Evolutionary conservation across 2,797 vertebrate species (phyloP), one percentile per base, ranked within the genome.

Genomic region (Siniperca obscura): DNA sequence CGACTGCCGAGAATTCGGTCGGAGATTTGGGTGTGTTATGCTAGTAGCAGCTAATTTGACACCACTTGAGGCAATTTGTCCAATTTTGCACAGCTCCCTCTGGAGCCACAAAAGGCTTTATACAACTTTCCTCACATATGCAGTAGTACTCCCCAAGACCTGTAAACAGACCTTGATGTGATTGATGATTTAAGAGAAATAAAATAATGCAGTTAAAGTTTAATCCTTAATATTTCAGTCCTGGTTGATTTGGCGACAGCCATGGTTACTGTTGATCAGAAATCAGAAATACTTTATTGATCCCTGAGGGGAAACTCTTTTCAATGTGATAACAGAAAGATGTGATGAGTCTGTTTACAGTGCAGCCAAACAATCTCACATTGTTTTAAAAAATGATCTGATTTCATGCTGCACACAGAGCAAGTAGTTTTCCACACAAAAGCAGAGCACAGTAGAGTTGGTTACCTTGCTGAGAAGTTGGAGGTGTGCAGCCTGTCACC

Each of bases 351-450:
- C 65, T 55, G 27, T 68, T 80, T 38, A 52, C 50, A 68, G 16
- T 46, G 14, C 74, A 64, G 9, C 25, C 36, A 69, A 68, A 64
- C 56, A 67, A 2, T 48, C 6, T 25, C 44, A 69, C 17, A 36
- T 48, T 69, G 65, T 21, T 68, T 56, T 57, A 38, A 56, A 44
- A 16, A 48, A 53, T 38, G 13, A 74, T 50, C 46, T 38, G 57
- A 62, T 53, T 74, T 52, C 34, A 64, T 40, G 71, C n/a, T 53
- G 38, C 48, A 34, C 36, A 22, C 11, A 62, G 30, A 22, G 3
- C 27, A 50, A 62, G 59, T 52, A 19, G 10, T 74, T 62, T 74
- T 74, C 34, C 22, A 19, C 72, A 53, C 25, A 70, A 4, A 36
- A 25, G 59, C 25, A 70, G 34, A 70, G 36, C 50, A 17, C 50